Evolutionary conservation across 2,888 invertebrate genomes (phyloP).

Genomic region (Anagyrus pseudococci): DNA sequence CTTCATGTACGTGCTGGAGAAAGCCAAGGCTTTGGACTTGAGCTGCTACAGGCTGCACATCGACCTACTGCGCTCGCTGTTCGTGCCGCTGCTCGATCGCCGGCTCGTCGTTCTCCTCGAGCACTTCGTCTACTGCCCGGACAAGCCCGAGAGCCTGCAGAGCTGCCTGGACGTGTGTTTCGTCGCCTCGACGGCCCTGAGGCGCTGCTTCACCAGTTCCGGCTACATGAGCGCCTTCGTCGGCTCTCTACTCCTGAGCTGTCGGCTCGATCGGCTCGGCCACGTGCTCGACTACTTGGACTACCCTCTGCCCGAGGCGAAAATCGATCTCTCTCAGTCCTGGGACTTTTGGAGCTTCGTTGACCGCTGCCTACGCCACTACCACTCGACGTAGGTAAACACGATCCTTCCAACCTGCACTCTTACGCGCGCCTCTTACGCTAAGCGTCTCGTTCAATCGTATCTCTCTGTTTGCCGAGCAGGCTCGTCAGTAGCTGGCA

Average conservation of each 20-base stretch:
- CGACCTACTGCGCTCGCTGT: constrained; percentile 46
- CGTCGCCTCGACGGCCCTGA: constrained; percentile 34
- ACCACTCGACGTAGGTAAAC: constrained; percentile 23
- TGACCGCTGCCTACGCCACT: constrained; percentile 42
- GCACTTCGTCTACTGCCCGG: constrained; percentile 44
- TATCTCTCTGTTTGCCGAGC: no score
- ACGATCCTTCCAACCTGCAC: background rate
- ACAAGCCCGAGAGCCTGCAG: background rate
- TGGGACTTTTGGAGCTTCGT: constrained; percentile 41
- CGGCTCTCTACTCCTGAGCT: constrained; percentile 48
- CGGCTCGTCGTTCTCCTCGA: constrained; percentile 45
- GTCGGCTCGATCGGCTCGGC: constrained; percentile 45
- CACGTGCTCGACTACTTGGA: constrained; percentile 45
- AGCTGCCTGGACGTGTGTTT: constrained; percentile 41
- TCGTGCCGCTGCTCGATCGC: constrained; percentile 48
- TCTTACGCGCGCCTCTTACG: no score
- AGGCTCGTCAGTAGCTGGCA: background rate
- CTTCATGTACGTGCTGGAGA: constrained; percentile 12
- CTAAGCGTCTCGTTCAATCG: no score
- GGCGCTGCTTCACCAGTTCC: constrained; percentile 40
- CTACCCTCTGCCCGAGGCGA: constrained; percentile 40
- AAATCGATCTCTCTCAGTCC: constrained; percentile 24
- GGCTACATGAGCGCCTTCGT: constrained; percentile 45
- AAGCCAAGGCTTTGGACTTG: constrained; percentile 26
- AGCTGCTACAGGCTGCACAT: constrained; percentile 43